These are phyloP conservation scores for Lagodon rhomboides DNA, from an alignment of 2,797 vertebrate genomes.

Conservation along the genomic window DNA sequence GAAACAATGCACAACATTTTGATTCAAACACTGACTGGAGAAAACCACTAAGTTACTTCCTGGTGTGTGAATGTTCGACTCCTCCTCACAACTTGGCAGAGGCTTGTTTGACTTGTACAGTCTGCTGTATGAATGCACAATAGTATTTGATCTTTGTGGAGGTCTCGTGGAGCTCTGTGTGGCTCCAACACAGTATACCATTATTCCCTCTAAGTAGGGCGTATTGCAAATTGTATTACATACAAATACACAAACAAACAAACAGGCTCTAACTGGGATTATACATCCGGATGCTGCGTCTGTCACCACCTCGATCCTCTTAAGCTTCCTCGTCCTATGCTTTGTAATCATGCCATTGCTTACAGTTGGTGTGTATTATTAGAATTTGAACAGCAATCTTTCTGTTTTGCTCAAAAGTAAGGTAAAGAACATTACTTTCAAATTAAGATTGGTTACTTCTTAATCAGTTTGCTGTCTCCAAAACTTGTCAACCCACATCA, in stretches of 20 bases:
- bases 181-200: slow-evolving; percentile 9
- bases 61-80: background rate
- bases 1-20: background rate
- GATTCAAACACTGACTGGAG: background rate
- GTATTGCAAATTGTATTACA: slow-evolving; percentile 8
- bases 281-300: background rate
- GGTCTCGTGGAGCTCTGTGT: slow-evolving; percentile 1
- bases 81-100: background rate
- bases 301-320: background rate
- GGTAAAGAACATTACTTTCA: background rate
- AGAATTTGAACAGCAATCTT: no score
- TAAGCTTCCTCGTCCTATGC: background rate
- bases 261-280: background rate
- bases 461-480: no score
- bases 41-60: slow-evolving; percentile 15
- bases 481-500: no score
- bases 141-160: slow-evolving; percentile 15
- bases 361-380: background rate
- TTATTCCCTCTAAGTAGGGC: slow-evolving; percentile 18
- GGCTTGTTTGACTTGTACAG: background rate
- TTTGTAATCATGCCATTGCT: background rate
- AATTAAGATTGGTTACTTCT: background rate
- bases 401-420: background rate
- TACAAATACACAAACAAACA: slow-evolving; percentile 8
- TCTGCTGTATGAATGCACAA: slow-evolving; percentile 12